phyloP scores from a whole-genome alignment of 2,113 vertebrate genomes.

The Nothoprocta perdicaria region DNA sequence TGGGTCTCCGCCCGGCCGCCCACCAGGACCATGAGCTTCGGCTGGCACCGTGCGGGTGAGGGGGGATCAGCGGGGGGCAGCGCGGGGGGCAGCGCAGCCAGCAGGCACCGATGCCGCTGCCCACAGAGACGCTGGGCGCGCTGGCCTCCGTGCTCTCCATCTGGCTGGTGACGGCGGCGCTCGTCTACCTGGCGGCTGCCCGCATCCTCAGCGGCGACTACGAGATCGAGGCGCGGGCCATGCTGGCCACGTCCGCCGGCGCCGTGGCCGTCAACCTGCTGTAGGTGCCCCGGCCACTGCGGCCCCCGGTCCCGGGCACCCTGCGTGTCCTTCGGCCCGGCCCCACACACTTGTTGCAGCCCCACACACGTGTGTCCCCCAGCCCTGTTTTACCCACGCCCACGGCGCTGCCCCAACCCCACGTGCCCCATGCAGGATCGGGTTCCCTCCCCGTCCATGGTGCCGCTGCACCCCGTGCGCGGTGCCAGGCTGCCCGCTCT shows the following conservation, averaged over 20 bases:
- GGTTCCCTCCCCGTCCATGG: too few species aligned
- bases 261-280: conserved; percentile 92
- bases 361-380: background rate
- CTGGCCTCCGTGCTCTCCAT: conserved; percentile 92
- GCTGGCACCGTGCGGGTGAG: conserved; percentile 96
- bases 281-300: conserved; percentile 70
- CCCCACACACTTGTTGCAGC: background rate
- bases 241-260: conserved; percentile 90
- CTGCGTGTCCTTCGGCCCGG: too few species aligned
- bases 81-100: fast-evolving
- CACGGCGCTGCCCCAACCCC: too few species aligned
- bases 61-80: background rate
- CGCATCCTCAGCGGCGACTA: conserved; percentile 92
- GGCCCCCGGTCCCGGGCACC: background rate
- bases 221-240: conserved; percentile 90
- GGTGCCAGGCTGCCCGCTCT: background rate
- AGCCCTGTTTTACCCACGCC: background rate
- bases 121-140: conserved; percentile 90
- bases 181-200: conserved; percentile 91
- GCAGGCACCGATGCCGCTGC: background rate
- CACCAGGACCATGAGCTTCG: conserved; percentile 92
- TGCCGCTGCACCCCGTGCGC: fast-evolving
- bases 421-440: background rate
- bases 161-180: conserved; percentile 91
- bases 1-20: conserved; percentile 91